These are phyloP conservation scores for Clupea harengus DNA, from an alignment of 2,113 vertebrate species.

Conservation along the genomic window DNA sequence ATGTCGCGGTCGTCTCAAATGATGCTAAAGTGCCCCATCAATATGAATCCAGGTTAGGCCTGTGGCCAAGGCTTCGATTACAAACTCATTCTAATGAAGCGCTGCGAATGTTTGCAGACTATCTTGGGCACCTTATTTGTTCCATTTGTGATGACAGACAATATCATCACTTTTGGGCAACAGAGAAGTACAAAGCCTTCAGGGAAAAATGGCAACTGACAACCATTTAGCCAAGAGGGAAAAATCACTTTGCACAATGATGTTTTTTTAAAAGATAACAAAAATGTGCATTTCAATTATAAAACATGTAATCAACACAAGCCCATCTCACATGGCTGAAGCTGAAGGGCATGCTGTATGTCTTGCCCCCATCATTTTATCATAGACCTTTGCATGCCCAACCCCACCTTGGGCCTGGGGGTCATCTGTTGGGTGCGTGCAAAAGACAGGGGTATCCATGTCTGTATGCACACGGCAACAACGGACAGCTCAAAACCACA, in stretches of 20 bases:
- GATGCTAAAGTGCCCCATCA: conserved; percentile 25
- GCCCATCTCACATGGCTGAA: not conserved
- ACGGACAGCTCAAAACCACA: conserved; percentile 1
- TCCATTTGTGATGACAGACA: conserved; percentile 37
- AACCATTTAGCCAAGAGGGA: not conserved
- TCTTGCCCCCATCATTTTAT: no score
- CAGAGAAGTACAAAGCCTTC: conserved; percentile 11
- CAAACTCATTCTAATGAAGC: conserved; percentile 41
- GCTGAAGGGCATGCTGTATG: not conserved
- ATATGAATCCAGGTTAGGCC: conserved; percentile 41
- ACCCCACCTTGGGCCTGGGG: no score
- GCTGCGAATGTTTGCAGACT: conserved; percentile 31
- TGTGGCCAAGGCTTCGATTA: conserved; percentile 42
- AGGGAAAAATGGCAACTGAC: not conserved
- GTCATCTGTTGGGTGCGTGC: not conserved
- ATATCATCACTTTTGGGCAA: conserved; percentile 39
- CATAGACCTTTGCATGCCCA: no score
- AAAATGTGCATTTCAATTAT: conserved; percentile 27
- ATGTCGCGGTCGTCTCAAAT: conserved; percentile 40
- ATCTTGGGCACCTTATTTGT: conserved; percentile 37
- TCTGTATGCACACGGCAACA: conserved; percentile 4
- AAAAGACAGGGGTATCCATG: not conserved
- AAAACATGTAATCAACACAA: not conserved
- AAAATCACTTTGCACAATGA: not conserved
- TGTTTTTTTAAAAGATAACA: not conserved